These are phyloP conservation scores for Sebastes itinus DNA, from an alignment of 2,797 vertebrate species.

Conservation along the genomic window DNA sequence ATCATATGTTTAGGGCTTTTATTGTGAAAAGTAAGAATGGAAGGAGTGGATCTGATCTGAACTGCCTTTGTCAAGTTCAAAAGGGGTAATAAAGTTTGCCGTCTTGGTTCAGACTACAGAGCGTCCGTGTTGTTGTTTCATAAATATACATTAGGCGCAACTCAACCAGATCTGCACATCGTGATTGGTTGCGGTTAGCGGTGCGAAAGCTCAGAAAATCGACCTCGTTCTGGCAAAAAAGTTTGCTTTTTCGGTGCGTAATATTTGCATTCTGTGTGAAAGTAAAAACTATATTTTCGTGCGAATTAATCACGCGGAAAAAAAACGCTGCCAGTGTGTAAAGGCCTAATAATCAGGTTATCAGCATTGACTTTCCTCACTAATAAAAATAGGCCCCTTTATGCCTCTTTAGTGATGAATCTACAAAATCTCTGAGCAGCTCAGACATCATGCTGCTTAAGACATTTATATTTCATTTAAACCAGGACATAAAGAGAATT, in stretches of 20 bases:
- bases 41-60: neutral
- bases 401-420: conserved; percentile 8
- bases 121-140: too few species aligned
- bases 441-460: conserved; percentile 15
- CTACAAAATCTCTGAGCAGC: conserved; percentile 3
- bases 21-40: neutral
- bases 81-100: neutral
- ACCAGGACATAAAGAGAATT: conserved; percentile 26
- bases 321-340: neutral
- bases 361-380: conserved; percentile 1
- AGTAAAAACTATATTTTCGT: neutral
- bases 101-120: too few species aligned
- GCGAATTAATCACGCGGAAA: too few species aligned
- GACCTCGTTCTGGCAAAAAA: too few species aligned
- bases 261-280: neutral
- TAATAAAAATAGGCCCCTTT: conserved; percentile 49
- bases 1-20: neutral
- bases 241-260: too few species aligned
- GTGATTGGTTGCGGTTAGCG: too few species aligned
- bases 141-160: too few species aligned
- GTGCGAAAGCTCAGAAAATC: too few species aligned
- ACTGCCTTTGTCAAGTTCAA: neutral
- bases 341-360: conserved; percentile 26
- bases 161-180: too few species aligned
- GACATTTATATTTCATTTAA: conserved; percentile 51